These are phyloP conservation scores for Drosophila parabipectinata DNA, from an alignment of 1,140 invertebrate species.

Conservation along the genomic window DNA sequence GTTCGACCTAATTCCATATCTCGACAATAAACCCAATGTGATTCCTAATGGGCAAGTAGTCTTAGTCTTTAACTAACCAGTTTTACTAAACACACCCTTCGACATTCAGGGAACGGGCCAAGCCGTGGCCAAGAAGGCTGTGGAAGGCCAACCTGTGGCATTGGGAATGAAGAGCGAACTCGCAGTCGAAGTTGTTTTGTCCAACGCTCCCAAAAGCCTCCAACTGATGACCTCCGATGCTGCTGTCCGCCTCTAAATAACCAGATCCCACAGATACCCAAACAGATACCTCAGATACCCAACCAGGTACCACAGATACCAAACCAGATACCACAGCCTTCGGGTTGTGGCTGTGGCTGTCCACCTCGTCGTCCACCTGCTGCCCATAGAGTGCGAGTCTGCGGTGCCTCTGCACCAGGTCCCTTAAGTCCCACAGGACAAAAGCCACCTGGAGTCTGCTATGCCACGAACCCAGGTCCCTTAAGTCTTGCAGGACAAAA, in stretches of 20 bases:
- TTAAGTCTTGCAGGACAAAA: not conserved
- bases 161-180: not conserved
- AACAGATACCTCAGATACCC: too few species aligned
- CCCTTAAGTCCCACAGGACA: too few species aligned
- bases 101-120: constrained; percentile 5
- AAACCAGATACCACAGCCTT: not conserved
- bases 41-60: constrained; percentile 48
- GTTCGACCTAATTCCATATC: not conserved
- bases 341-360: not conserved
- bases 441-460: not conserved
- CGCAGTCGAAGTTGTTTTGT: constrained; percentile 32
- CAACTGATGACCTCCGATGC: not conserved
- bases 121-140: not conserved
- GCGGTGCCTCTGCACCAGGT: not conserved
- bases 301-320: too few species aligned
- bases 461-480: not conserved
- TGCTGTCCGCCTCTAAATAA: constrained; percentile 4
- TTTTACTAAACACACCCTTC: not conserved
- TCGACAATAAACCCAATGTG: constrained; percentile 35
- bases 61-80: not conserved
- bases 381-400: not conserved
- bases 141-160: not conserved
- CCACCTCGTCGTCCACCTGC: not conserved
- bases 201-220: constrained; percentile 9
- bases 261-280: too few species aligned